Evolutionary conservation across 2,113 vertebrate species (phyloP).

Genomic region (Macrotus californicus): DNA sequence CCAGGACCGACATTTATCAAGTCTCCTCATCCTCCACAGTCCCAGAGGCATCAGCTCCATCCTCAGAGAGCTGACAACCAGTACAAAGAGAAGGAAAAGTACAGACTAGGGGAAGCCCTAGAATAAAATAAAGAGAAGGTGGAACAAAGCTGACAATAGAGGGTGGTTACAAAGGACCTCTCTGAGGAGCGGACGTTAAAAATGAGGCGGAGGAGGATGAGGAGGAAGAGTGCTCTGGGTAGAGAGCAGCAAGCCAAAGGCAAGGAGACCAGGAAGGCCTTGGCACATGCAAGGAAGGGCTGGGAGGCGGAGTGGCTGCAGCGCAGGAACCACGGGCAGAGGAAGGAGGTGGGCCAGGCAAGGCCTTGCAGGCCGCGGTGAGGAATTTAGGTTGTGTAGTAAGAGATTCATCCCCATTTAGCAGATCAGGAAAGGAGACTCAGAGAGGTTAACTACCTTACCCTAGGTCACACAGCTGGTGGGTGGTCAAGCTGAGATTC

Average conservation of each 20-base stretch:
- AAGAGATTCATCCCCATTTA: neutral
- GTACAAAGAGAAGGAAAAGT: neutral
- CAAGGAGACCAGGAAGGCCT: neutral
- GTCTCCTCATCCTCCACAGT: neutral
- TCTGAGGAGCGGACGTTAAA: neutral
- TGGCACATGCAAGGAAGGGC: neutral
- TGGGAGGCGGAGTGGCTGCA: neutral
- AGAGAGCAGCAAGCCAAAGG: neutral
- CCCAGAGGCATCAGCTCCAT: neutral
- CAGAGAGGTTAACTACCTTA: neutral
- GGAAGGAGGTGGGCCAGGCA: neutral
- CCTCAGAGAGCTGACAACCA: neutral
- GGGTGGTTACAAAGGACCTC: neutral
- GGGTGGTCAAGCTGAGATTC: neutral
- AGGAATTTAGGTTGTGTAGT: neutral
- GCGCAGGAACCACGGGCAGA: accelerated
- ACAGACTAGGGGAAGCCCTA: neutral
- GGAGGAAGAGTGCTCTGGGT: neutral
- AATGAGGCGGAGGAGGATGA: neutral
- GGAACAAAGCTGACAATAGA: neutral
- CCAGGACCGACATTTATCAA: neutral
- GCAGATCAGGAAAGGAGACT: neutral
- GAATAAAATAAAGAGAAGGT: neutral
- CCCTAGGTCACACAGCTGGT: neutral
- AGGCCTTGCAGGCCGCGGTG: neutral